A percentile compares a stretch with the other conserved stretches of the same genome.
Evolutionary conservation across 53 echinoderm and acorn worm species (phyloP).

Genomic region (Antedon mediterranea): DNA sequence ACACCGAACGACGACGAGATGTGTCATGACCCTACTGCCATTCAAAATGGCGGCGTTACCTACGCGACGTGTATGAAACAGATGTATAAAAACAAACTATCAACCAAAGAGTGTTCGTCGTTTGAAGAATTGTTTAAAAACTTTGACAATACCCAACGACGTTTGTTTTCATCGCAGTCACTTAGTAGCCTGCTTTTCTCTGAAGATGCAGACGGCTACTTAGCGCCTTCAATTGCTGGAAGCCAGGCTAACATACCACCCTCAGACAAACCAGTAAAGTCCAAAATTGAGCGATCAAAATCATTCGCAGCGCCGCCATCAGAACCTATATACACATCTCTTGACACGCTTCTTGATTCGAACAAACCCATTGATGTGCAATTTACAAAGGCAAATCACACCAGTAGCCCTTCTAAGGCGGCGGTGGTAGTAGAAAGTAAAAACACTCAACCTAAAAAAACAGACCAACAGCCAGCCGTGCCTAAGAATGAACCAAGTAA

Average conservation of each 20-base stretch:
- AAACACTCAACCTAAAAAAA: neutral
- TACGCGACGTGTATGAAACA: constrained; percentile 1
- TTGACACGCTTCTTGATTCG: neutral
- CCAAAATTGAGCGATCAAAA: neutral
- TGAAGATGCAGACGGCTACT: neutral
- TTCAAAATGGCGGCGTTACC: neutral
- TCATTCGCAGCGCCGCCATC: neutral
- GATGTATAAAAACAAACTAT: neutral
- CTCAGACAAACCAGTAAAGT: neutral
- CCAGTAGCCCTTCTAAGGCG: neutral
- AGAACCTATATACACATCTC: neutral
- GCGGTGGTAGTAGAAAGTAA: neutral
- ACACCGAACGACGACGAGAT: neutral
- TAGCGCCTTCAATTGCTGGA: neutral
- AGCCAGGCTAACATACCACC: neutral
- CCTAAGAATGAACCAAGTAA: neutral
- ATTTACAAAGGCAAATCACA: neutral
- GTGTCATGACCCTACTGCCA: no score
- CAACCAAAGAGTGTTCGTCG: neutral
- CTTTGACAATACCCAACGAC: neutral
- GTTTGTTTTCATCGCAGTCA: neutral
- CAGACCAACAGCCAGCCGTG: neutral
- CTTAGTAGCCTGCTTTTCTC: neutral
- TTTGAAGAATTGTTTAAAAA: neutral
- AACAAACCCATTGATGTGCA: neutral